Conservation (phyloP, 2,113 vertebrate species). For the Mus spicilegus region DNA sequence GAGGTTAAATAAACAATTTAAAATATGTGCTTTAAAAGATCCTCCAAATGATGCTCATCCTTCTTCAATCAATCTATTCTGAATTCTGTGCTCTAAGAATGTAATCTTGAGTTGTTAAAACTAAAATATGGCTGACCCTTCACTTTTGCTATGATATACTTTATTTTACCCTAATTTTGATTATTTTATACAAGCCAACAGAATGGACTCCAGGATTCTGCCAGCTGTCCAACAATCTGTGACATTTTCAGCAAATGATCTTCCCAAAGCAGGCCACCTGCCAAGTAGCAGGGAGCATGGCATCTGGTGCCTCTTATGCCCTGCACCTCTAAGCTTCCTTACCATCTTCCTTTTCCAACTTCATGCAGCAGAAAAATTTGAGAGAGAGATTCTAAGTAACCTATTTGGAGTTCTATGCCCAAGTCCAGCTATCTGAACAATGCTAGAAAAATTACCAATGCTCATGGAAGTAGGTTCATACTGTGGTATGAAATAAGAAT, state of each 20-base stretch:
- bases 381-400: background rate
- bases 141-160: conserved; percentile 21
- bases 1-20: background rate
- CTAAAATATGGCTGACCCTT: background rate
- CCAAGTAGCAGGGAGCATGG: background rate
- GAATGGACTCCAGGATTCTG: background rate
- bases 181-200: background rate
- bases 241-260: conserved; percentile 7
- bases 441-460: background rate
- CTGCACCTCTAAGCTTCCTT: background rate
- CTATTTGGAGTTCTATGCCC: background rate
- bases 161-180: background rate
- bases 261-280: background rate
- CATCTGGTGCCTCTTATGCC: background rate
- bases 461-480: background rate
- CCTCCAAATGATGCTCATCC: background rate
- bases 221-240: background rate
- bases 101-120: conserved; percentile 9
- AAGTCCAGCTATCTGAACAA: background rate
- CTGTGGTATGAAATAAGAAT: background rate
- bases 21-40: background rate
- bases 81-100: background rate
- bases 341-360: background rate
- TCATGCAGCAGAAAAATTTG: background rate
- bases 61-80: background rate